phyloP scores from a whole-genome alignment of 2,797 vertebrate genomes.

The Prionace glauca region DNA sequence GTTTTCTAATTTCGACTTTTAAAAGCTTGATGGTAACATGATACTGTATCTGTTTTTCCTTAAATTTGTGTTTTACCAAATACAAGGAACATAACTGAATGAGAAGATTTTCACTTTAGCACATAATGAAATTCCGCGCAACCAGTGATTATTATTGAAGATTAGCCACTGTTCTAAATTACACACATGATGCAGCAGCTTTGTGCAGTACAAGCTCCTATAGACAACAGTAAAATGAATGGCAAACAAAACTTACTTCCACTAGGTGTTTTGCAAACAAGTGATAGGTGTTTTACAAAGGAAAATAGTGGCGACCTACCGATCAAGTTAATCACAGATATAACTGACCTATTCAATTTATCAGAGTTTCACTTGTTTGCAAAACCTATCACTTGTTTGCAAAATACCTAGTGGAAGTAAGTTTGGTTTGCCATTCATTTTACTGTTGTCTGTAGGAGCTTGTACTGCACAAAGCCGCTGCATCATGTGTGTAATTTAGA shows the following conservation, averaged over 20 bases:
- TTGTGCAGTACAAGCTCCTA: background rate
- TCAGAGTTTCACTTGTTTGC: background rate
- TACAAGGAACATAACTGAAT: background rate
- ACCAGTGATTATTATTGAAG: background rate
- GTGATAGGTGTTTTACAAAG: background rate
- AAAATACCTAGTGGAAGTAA: too few relatives aligned
- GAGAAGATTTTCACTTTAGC: background rate
- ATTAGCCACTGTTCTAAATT: background rate
- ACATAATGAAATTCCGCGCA: background rate
- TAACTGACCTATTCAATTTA: background rate
- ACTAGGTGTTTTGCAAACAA: background rate
- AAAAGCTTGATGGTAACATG: background rate
- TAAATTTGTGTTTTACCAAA: background rate
- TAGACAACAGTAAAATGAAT: background rate
- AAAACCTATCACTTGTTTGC: too few relatives aligned
- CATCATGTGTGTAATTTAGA: too few relatives aligned
- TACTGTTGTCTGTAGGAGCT: too few relatives aligned
- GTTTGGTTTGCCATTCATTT: too few relatives aligned
- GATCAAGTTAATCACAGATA: background rate
- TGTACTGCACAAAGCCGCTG: too few relatives aligned
- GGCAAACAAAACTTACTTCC: background rate
- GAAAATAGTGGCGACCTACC: background rate
- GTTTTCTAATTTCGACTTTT: background rate
- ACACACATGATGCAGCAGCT: background rate
- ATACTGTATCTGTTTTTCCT: background rate